Percentiles rank a stretch among this genome's conserved stretches.
These are phyloP conservation scores for Drosophila hydei DNA, from an alignment of 1,140 invertebrate genomes.

Conservation along the genomic window DNA sequence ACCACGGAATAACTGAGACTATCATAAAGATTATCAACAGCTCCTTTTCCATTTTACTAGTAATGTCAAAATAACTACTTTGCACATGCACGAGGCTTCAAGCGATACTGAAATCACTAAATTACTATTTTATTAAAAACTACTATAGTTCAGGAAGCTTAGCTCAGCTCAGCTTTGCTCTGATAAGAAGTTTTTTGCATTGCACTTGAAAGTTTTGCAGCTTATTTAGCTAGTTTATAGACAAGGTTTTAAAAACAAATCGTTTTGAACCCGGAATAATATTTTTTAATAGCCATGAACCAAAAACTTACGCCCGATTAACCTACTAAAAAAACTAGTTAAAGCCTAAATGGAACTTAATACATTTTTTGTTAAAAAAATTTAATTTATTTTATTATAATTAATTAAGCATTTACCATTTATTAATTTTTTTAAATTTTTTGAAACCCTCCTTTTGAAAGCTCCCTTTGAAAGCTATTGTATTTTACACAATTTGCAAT, in stretches of 20 bases:
- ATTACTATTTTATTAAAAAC: slow-evolving; percentile 30
- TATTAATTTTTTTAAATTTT: too few relatives aligned
- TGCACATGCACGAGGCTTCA: not conserved
- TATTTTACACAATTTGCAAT: too few relatives aligned
- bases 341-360: too few relatives aligned
- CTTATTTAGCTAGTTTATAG: not conserved
- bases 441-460: too few relatives aligned
- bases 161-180: not conserved
- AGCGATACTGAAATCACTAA: slow-evolving; percentile 18
- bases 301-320: not conserved
- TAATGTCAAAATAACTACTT: not conserved
- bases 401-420: too few relatives aligned
- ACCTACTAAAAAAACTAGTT: too few relatives aligned
- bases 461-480: too few relatives aligned
- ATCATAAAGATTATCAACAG: slow-evolving; percentile 16
- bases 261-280: not conserved
- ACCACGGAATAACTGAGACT: slow-evolving; percentile 15
- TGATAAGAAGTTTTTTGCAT: slow-evolving; percentile 29
- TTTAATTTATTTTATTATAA: too few relatives aligned
- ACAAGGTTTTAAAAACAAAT: not conserved
- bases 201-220: slow-evolving; percentile 23
- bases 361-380: too few relatives aligned
- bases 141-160: slow-evolving; percentile 30
- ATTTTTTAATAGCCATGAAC: not conserved
- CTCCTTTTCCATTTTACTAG: slow-evolving; percentile 14